Evolutionary conservation across 2,888 invertebrate species (phyloP).

Genomic region (Pseudoips prasinana): DNA sequence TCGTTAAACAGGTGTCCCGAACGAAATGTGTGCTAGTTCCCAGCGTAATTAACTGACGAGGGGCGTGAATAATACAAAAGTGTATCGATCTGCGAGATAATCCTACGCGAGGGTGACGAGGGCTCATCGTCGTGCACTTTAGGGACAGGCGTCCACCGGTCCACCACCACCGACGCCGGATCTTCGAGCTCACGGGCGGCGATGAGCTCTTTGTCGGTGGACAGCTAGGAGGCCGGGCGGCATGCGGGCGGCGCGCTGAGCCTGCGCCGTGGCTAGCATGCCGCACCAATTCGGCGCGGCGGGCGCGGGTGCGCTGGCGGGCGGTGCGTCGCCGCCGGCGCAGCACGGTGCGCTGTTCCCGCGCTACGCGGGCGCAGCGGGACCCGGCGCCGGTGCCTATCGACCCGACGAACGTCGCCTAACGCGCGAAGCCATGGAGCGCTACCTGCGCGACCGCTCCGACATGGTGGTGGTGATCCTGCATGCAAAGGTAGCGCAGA

Average conservation of each 20-base stretch:
- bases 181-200: constrained; percentile 16
- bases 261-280: constrained; percentile 84
- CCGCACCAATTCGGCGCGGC: constrained; percentile 90
- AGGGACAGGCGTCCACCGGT: constrained; percentile 11
- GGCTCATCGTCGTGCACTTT: constrained; percentile 6
- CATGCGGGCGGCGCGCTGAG: constrained; percentile 66
- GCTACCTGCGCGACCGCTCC: constrained; percentile 95
- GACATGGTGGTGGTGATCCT: constrained; percentile 98
- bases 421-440: constrained; percentile 97
- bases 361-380: constrained; percentile 83
- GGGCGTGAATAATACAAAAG: constrained; percentile 73
- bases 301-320: constrained; percentile 85
- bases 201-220: constrained; percentile 22
- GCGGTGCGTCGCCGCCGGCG: constrained; percentile 87
- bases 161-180: constrained; percentile 17
- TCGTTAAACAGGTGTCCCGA: constrained; percentile 90
- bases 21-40: constrained; percentile 83
- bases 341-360: constrained; percentile 82
- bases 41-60: constrained; percentile 76
- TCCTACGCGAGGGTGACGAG: constrained; percentile 27
- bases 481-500: constrained; percentile 99
- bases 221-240: constrained; percentile 42
- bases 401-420: constrained; percentile 91
- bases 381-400: constrained; percentile 83
- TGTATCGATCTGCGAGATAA: constrained; percentile 68